Conservation (phyloP, 2,888 invertebrate genomes). For the Lochmaea crataegi region DNA sequence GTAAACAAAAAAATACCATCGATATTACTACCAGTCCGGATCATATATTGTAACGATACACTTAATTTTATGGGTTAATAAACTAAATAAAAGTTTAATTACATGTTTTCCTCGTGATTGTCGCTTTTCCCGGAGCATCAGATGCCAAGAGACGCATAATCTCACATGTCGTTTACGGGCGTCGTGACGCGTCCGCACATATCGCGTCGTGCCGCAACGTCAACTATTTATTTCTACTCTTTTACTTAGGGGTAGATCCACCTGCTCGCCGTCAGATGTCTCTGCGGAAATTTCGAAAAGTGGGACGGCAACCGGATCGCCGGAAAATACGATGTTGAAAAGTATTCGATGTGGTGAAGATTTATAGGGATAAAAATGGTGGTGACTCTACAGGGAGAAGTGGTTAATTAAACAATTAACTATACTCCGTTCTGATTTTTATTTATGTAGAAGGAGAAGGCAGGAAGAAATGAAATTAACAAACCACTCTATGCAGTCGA, state of each 20-base stretch:
- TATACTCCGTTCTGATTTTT: too few relatives aligned
- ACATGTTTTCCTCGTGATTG: background rate
- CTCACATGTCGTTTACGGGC: conserved; percentile 4
- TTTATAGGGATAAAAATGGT: too few relatives aligned
- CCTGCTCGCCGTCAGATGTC: conserved; percentile 33
- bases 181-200: conserved; percentile 15
- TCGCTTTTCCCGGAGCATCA: conserved; percentile 6
- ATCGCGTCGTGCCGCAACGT: conserved; percentile 28
- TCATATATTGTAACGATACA: too few relatives aligned
- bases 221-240: conserved; percentile 28
- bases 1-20: too few relatives aligned
- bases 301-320: background rate
- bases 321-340: background rate
- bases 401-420: too few relatives aligned
- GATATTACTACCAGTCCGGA: too few relatives aligned
- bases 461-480: too few relatives aligned
- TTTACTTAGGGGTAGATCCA: conserved; percentile 13
- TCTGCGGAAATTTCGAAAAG: conserved; percentile 18
- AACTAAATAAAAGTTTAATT: background rate
- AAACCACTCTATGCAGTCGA: too few relatives aligned
- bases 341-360: background rate
- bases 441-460: too few relatives aligned
- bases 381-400: too few relatives aligned
- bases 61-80: background rate
- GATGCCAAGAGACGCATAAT: conserved; percentile 13